Base-by-base conservation (phyloP, 2,888 invertebrate genomes). In the Zaprionus obscuricornis region DNA sequence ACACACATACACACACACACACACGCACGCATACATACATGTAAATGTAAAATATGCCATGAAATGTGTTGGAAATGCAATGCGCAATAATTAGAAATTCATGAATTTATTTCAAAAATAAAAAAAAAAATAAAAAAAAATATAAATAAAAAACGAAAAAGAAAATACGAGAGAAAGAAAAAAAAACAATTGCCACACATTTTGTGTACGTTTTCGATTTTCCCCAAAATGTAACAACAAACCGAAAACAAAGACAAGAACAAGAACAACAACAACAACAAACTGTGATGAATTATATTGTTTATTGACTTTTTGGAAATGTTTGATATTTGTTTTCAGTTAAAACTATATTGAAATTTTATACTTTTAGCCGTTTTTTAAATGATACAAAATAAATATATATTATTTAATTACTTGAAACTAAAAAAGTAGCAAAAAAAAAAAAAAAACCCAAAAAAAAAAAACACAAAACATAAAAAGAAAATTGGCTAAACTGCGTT, bases 231-330 rank as follows among this genome's bases (percentile, higher is more conserved):
- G 6, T 47, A 42, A 55, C 37, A 56, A 45, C 40, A 62, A n/a
- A 46, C 66, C 69, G 49, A 64, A 67, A 56, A 71, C 71, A 74
- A 63, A 59, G n/a, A n/a, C n/a, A n/a, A n/a, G n/a, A n/a, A n/a
- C n/a, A n/a, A n/a, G 51, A 59, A 57, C 52, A 69, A 64, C 52
- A 73, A 66, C 57, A 74, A 83, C 77, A 77, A 79, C 65, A 75
- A 74, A 81, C 81, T 86, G 81, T 81, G 81, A 81, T 81, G 81
- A 81, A 74, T 73, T 66, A 26, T 63, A 71, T 81, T 62, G 66
- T 66, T 84, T 77, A 62, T 49, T 42, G 36, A 59, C 56, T 51
- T 72, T 24, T 62, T 39, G 31, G 51, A 51, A 16, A 33, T 34
- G 37, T 26, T 27, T 40, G 24, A 16, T 57, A 22, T 20, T 36